phyloP scores from a whole-genome alignment of 2,113 vertebrate genomes.

The Pluvianellus socialis region DNA sequence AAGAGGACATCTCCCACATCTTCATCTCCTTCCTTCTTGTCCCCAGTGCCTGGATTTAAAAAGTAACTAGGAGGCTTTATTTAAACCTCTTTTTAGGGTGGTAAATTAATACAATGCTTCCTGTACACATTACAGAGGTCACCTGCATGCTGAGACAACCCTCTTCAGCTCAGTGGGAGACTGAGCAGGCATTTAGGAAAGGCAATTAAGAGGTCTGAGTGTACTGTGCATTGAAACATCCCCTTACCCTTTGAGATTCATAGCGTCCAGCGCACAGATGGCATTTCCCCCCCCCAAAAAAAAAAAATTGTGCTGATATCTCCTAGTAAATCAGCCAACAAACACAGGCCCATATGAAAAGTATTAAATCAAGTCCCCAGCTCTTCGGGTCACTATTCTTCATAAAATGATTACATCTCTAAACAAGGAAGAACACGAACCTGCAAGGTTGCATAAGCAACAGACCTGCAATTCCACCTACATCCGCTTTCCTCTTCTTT shows the following conservation, averaged over 20 bases:
- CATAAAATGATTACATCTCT: constrained; percentile 2
- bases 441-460: neutral
- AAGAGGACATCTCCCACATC: neutral
- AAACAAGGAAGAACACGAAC: neutral
- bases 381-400: neutral
- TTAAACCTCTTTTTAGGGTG: neutral
- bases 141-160: neutral
- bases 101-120: neutral
- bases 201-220: neutral
- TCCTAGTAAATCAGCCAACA: constrained; percentile 17
- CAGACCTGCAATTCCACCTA: neutral
- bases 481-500: neutral
- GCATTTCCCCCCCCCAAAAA: neutral
- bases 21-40: neutral
- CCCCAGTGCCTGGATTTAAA: neutral
- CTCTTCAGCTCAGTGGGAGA: neutral
- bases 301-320: neutral
- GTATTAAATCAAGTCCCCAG: neutral
- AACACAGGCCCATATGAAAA: neutral
- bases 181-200: neutral
- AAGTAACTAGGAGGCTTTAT: neutral
- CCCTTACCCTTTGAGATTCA: neutral
- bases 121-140: neutral
- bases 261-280: neutral
- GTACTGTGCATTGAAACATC: neutral